phyloP scores from a whole-genome alignment of 2,113 vertebrate genomes.

The Regulus satrapa region DNA sequence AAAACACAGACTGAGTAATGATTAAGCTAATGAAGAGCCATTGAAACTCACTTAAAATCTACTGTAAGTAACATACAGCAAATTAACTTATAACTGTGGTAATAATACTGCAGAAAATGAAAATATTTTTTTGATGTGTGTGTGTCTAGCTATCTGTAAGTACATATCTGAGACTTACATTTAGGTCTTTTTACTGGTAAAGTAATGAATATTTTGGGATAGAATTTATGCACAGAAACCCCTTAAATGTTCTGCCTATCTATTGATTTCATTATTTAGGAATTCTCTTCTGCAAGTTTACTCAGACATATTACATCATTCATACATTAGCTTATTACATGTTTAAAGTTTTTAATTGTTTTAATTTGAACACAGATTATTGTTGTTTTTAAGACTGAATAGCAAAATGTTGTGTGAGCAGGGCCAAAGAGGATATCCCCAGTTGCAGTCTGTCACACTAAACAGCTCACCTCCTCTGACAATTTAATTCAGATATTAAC shows the following conservation, averaged over 20 bases:
- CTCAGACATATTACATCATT: neutral
- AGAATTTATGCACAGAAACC: neutral
- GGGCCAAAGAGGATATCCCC: neutral
- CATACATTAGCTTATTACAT: neutral
- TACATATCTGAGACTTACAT: neutral
- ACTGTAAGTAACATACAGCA: neutral
- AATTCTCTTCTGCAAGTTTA: neutral
- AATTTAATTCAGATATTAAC: conserved; percentile 70
- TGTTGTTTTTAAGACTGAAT: neutral
- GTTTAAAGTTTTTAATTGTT: neutral
- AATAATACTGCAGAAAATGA: neutral
- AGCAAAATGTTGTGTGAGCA: neutral
- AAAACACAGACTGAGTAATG: neutral
- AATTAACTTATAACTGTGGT: neutral
- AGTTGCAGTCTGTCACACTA: conserved; percentile 36
- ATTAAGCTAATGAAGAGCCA: conserved; percentile 6
- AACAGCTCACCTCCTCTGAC: conserved; percentile 54
- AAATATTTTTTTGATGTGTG: neutral
- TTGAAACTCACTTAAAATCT: neutral
- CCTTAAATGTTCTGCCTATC: neutral
- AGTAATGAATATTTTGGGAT: neutral
- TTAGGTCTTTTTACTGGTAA: neutral
- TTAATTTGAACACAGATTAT: neutral
- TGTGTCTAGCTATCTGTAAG: neutral
- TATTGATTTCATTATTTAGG: neutral